Percentiles rank a stretch among this genome's conserved stretches.
phyloP scores from a whole-genome alignment of 2,888 invertebrate genomes.

The Heteromyza rotundicornis region DNA sequence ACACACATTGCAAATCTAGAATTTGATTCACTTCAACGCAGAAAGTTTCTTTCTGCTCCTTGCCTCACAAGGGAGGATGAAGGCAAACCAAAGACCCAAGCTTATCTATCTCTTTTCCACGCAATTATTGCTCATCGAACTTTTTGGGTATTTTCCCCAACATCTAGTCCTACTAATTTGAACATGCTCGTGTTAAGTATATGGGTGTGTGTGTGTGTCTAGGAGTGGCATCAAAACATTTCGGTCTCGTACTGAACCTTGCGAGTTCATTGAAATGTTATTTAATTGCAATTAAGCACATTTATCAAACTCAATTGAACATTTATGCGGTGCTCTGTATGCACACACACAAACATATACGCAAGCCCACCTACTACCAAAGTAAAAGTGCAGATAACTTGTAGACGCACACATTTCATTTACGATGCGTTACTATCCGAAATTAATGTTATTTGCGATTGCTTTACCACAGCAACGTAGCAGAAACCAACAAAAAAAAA shows the following conservation, averaged over 20 bases:
- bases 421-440: neutral
- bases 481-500: neutral
- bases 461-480: neutral
- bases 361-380: neutral
- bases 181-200: no score
- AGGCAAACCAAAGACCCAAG: no score
- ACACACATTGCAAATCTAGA: no score
- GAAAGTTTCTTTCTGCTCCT: neutral
- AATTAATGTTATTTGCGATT: conserved; percentile 26
- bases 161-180: no score
- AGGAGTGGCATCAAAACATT: neutral
- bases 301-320: conserved; percentile 45
- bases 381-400: neutral
- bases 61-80: no score
- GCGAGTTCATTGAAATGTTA: conserved; percentile 39
- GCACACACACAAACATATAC: conserved; percentile 4
- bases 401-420: neutral
- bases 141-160: no score
- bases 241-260: neutral
- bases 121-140: neutral
- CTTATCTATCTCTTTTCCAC: neutral
- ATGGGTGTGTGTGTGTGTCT: no score
- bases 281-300: conserved; percentile 46
- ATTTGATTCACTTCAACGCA: no score
- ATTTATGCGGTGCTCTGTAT: conserved; percentile 11